Percentiles rank a stretch among this genome's conserved stretches.
Evolutionary conservation across 2,888 invertebrate genomes (phyloP).

Genomic region (Zootermopsis nevadensis): DNA sequence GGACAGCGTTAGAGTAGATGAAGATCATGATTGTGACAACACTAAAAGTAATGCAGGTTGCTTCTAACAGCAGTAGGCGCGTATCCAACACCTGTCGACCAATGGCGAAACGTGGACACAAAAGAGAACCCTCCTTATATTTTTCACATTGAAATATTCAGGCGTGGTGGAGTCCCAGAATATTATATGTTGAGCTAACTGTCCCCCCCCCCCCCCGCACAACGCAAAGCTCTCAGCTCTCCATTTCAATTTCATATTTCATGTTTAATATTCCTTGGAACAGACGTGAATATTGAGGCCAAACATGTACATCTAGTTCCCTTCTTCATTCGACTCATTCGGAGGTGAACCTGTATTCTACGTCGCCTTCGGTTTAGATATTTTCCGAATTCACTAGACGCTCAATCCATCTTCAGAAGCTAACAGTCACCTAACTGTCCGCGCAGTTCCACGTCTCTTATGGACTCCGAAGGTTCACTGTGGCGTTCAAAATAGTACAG

Average conservation of each 20-base stretch:
- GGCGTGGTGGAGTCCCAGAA: neutral
- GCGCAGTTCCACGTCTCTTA: no score
- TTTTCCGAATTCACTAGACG: no score
- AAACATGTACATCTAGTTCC: neutral
- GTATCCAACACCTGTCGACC: neutral
- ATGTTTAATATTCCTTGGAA: constrained; percentile 39
- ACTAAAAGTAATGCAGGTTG: neutral
- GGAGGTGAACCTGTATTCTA: no score
- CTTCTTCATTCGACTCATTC: neutral
- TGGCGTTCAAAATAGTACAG: no score
- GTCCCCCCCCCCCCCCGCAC: neutral
- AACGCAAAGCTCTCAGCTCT: neutral
- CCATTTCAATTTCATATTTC: constrained; percentile 29
- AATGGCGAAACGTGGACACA: neutral
- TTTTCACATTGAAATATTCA: constrained; percentile 25
- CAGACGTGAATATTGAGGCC: neutral
- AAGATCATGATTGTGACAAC: neutral
- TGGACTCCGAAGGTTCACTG: no score
- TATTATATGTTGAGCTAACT: neutral
- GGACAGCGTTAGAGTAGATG: neutral
- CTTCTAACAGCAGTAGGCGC: neutral
- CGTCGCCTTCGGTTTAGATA: no score
- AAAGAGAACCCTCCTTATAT: constrained; percentile 23
- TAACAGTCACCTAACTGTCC: no score
- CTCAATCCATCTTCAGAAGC: no score